Percentiles rank a stretch among this genome's conserved stretches.
Evolutionary conservation across 2,113 vertebrate species (phyloP).

Genomic region (Petromus typicus): DNA sequence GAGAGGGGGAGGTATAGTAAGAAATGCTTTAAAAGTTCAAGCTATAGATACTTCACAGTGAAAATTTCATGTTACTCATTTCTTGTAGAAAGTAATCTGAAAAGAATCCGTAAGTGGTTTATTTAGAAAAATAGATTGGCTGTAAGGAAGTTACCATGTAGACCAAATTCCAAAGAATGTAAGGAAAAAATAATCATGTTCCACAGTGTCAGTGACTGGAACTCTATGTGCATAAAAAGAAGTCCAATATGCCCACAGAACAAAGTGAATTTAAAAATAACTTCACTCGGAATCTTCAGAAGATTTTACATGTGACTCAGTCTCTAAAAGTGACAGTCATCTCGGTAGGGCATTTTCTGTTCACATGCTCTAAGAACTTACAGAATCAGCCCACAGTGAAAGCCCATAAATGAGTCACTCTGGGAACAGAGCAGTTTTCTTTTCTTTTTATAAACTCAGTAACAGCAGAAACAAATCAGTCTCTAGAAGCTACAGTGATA

Average conservation of each 20-base stretch:
- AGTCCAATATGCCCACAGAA: background rate
- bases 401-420: conserved; percentile 64
- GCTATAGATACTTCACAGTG: background rate
- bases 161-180: conserved; percentile 45
- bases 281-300: conserved; percentile 8
- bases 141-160: conserved; percentile 13
- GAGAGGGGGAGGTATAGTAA: background rate
- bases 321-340: conserved; percentile 40
- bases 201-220: background rate
- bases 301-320: background rate
- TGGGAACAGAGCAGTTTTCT: conserved; percentile 43
- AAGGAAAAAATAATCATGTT: background rate
- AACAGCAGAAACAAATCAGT: conserved; percentile 68
- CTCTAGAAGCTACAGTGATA: conserved; percentile 59
- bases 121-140: background rate
- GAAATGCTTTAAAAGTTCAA: background rate
- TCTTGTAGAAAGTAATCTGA: background rate
- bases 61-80: background rate
- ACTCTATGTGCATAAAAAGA: background rate
- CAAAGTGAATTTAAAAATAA: conserved; percentile 21
- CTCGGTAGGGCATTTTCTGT: background rate
- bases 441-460: conserved; percentile 62
- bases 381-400: background rate
- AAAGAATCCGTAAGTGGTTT: background rate
- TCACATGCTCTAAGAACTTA: conserved; percentile 3